Conservation (phyloP, 2,797 vertebrate genomes). For the Streptopelia turtur region DNA sequence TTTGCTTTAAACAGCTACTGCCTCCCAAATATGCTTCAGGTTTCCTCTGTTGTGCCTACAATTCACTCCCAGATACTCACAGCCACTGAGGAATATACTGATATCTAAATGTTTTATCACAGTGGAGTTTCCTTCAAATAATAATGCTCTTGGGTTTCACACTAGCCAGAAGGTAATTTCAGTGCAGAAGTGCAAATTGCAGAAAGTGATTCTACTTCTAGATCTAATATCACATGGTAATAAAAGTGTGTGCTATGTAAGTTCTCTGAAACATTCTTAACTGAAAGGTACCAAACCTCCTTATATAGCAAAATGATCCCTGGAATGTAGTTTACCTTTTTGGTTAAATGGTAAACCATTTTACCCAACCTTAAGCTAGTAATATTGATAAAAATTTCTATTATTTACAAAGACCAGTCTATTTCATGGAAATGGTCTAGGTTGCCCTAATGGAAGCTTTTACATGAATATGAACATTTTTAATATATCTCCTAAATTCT, state of each 20-base stretch:
- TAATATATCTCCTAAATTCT: neutral
- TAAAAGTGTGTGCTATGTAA: neutral
- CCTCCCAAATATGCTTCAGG: neutral
- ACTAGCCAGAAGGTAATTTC: neutral
- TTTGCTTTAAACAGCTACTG: neutral
- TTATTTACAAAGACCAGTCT: neutral
- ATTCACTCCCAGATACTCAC: neutral
- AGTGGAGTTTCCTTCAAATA: neutral
- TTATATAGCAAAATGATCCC: neutral
- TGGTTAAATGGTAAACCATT: neutral
- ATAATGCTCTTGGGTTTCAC: neutral
- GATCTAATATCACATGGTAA: neutral
- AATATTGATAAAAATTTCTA: neutral
- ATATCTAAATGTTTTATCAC: neutral
- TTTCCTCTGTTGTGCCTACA: neutral
- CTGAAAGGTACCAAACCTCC: too few species aligned
- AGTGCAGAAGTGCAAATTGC: neutral
- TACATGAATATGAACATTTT: neutral
- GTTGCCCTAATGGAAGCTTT: neutral
- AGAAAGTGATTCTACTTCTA: neutral
- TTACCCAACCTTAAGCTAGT: neutral
- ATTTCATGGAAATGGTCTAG: neutral
- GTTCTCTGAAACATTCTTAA: neutral
- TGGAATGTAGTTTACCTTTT: neutral
- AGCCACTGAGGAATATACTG: neutral